Conservation (phyloP, 2,888 invertebrate species). For the Caenorhabditis imperialis region DNA sequence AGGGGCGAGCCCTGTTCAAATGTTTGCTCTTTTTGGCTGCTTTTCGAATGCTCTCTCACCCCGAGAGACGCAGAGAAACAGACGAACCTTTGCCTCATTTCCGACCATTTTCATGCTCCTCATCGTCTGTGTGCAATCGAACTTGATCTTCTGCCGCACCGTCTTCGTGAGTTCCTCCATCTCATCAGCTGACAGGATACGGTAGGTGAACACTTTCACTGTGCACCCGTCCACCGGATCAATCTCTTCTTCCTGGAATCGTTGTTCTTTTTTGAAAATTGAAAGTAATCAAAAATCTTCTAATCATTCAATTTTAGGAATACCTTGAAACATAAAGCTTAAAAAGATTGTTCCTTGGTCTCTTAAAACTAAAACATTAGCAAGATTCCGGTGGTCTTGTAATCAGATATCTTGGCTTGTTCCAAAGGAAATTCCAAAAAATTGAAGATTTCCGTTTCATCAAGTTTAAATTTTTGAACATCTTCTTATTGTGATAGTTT, state of each 20-base stretch:
- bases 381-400: not conserved
- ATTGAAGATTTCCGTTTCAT: not conserved
- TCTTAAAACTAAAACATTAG: not conserved
- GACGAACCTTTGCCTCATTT: slow-evolving; percentile 41
- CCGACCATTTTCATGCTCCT: slow-evolving; percentile 60
- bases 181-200: slow-evolving; percentile 69
- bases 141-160: slow-evolving; percentile 65
- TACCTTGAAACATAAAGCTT: not conserved
- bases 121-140: slow-evolving; percentile 55
- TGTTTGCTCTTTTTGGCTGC: too few relatives aligned
- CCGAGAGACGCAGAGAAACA: too few relatives aligned
- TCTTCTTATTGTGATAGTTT: too few relatives aligned
- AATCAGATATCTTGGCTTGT: too few relatives aligned
- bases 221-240: slow-evolving; percentile 73
- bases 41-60: too few relatives aligned
- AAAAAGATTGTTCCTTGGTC: not conserved
- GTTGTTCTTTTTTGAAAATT: too few relatives aligned
- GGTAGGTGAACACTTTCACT: slow-evolving; percentile 71
- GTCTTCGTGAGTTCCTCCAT: slow-evolving; percentile 72
- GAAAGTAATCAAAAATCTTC: too few relatives aligned
- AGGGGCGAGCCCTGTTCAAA: too few relatives aligned
- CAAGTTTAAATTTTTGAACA: not conserved
- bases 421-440: too few relatives aligned
- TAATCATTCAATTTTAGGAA: too few relatives aligned
- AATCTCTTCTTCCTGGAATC: slow-evolving; percentile 74